Evolutionary conservation across 2,797 vertebrate species (phyloP), one percentile per base, ranked within the genome.

Genomic region (Thunnus albacares): DNA sequence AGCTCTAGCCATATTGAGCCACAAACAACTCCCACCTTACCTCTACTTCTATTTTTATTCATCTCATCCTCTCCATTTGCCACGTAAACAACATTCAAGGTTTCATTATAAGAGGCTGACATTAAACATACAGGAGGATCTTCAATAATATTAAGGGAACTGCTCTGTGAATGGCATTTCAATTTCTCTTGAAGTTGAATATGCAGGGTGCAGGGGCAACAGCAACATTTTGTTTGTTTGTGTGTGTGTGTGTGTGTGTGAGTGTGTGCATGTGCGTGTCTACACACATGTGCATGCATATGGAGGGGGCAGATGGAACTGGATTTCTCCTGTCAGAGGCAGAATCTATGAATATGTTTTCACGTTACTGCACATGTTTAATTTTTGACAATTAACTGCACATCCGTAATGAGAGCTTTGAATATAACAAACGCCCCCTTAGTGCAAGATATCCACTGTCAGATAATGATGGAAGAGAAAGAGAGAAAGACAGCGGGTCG

Each of bases 161-260:
- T 62, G 63, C 20, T 18, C 38, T 38, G 66, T 65, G 67, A 79
- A 75, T 60, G 74, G 35, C 67, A 62, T 81, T 86, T 86, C 12
- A 66, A 66, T 82, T 60, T 60, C 57, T 67, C 24, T 65, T 38
- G 0, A 49, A 77, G 57, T 63, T 79, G 9, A 83, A 80, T 83
- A 76, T 74, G 61, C 47, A 82, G 53, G 47, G 4, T 18, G 13
- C 41, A 17, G 63, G 51, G 30, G 49, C 14, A 45, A 35, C 56
- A 71, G 26, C 75, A 69, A n/a, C 28, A 7, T 47, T 64, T 17
- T 58, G 11, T 38, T 11, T 38, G 8, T 35, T 2, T 35, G 33
- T 35, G 8, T 35, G 33, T 35, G 33, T 35, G 33, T 59, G 33
- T 28, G 43, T 49, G 17, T 52, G 38, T 12, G 45, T 57, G 15